Evolutionary conservation across 2,888 invertebrate genomes (phyloP), one percentile per base, ranked within the genome.

Genomic region (Idaea biselata): DNA sequence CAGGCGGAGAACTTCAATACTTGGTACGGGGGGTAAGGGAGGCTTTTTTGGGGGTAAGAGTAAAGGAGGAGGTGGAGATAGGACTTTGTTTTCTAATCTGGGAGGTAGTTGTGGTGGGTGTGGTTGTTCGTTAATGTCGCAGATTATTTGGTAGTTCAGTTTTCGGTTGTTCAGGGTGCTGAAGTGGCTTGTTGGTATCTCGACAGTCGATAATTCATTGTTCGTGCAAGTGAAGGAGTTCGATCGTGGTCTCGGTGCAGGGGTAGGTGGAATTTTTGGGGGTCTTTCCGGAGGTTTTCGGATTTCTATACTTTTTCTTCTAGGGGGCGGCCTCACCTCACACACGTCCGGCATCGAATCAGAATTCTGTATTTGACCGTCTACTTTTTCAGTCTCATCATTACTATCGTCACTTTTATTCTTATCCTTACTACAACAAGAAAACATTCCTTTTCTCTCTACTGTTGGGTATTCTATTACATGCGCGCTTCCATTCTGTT

Each of bases 391-490:
- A 33, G 81, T 77, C 77, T 93, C 86, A 55, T 93, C 93, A 16
- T 87, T 84, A 66, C 44, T 44, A 62, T 93, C 93, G 58, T 93
- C 93, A 55, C 84, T 93, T 81, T 83, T 94, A 76, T 85, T 93
- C 83, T 87, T 92, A 73, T 93, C 93, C 85, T 94, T 95, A 62
- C 94, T 94, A 76, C 95, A 96, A 78, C 95, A 96, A 2, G 95
- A 95, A 79, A 96, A 96, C 81, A 95, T 94, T 62, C 95, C 94
- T 87, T 95, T 95, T 57, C 96, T 91, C 80, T 96, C 95, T 5
- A 96, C 94, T 0, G 96, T 96, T 0, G 95, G 94, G 76, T 96
- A 96, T 77, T 96, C 95, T 76, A 96, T 95, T 55, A 95, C 91
- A 72, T 94, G 94, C 16, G 89, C 86, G 59, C 74, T 88, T 14